phyloP scores from a whole-genome alignment of 2,888 invertebrate genomes.

The Thelaira solivaga region DNA sequence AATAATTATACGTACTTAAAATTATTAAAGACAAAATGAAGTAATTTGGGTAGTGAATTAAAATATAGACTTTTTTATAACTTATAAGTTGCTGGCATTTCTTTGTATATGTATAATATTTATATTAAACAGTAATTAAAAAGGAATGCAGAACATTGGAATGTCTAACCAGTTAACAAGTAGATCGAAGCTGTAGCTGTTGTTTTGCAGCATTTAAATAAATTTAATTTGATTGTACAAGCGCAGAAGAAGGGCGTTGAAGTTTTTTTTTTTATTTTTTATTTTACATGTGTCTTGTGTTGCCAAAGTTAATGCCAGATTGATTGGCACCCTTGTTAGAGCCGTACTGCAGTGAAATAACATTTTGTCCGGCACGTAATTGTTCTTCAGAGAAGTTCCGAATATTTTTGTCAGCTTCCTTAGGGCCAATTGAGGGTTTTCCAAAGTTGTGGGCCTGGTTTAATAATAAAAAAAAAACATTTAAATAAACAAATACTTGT shows the following conservation, averaged over 20 bases:
- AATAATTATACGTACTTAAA: conserved; percentile 25
- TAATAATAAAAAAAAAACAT: neutral
- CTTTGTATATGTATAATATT: conserved; percentile 13
- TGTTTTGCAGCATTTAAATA: conserved; percentile 40
- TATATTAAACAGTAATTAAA: conserved; percentile 45
- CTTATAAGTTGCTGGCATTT: conserved; percentile 28
- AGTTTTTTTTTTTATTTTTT: neutral
- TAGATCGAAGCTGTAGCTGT: conserved; percentile 64
- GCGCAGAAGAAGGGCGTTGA: conserved; percentile 8
- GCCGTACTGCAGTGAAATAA: conserved; percentile 97
- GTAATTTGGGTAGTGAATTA: conserved; percentile 33
- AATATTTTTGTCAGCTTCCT: conserved; percentile 96
- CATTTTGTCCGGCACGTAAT: conserved; percentile 92
- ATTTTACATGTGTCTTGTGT: conserved; percentile 97
- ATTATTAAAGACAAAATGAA: conserved; percentile 29
- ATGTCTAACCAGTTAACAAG: conserved; percentile 53
- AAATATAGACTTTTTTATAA: conserved; percentile 19
- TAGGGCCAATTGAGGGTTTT: conserved; percentile 94
- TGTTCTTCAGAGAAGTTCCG: conserved; percentile 96
- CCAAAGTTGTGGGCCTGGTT: conserved; percentile 88
- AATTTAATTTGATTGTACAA: conserved; percentile 31
- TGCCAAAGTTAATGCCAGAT: conserved; percentile 97
- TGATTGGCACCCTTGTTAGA: conserved; percentile 98
- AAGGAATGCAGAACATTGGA: conserved; percentile 56
- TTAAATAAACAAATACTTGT: neutral